phyloP scores from a whole-genome alignment of 2,888 invertebrate species.

The Volucella inanis region DNA sequence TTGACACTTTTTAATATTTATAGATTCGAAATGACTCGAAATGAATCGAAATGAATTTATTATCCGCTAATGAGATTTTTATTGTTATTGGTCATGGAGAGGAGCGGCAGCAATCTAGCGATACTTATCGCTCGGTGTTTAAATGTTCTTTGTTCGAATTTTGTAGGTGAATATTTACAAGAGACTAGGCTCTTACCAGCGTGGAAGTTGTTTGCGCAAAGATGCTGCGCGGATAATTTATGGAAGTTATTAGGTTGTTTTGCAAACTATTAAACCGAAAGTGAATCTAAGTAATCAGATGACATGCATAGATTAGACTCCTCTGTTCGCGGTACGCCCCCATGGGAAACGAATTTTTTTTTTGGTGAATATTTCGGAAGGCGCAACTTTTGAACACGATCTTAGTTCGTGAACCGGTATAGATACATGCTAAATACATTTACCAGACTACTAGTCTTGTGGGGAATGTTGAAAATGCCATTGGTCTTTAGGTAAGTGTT shows the following conservation, averaged over 20 bases:
- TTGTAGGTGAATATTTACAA: background rate
- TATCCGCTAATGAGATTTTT: constrained; percentile 74
- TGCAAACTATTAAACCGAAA: constrained; percentile 56
- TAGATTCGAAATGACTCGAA: constrained; percentile 71
- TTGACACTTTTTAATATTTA: constrained; percentile 74
- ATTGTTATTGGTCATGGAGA: constrained; percentile 62
- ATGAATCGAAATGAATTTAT: constrained; percentile 74
- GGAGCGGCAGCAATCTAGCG: constrained; percentile 36
- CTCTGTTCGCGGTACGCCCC: constrained; percentile 41
- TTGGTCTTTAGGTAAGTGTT: background rate
- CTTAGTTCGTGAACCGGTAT: constrained; percentile 14
- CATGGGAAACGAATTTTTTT: constrained; percentile 42
- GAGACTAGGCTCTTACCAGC: too few species aligned
- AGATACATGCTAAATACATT: background rate
- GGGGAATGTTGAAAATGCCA: constrained; percentile 7
- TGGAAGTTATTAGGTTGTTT: constrained; percentile 39
- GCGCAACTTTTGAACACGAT: constrained; percentile 39
- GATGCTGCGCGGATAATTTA: constrained; percentile 45
- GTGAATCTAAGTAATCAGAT: constrained; percentile 55
- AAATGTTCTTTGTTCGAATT: constrained; percentile 34
- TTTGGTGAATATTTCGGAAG: background rate
- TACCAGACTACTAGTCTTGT: background rate
- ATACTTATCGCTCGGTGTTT: constrained; percentile 28
- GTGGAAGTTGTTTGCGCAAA: constrained; percentile 28
- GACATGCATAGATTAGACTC: constrained; percentile 51